Evolutionary conservation across 2,888 invertebrate genomes (phyloP).

Genomic region (Beris morrisii): DNA sequence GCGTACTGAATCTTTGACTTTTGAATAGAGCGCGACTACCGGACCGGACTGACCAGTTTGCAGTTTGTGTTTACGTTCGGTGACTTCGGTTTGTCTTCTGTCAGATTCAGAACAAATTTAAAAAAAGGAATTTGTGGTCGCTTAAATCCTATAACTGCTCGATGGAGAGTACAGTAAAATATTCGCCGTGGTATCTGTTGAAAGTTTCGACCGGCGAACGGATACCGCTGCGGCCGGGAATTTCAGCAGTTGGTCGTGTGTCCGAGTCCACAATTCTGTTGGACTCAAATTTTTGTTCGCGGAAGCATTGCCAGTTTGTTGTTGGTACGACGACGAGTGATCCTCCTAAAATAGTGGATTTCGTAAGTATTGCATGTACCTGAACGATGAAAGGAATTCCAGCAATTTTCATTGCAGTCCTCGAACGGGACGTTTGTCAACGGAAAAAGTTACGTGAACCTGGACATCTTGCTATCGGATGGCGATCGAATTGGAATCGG

Average conservation of each 20-base stretch:
- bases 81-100: no score
- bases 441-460: background rate
- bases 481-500: slow-evolving; percentile 38
- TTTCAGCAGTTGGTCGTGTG: slow-evolving; percentile 47
- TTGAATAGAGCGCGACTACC: no score
- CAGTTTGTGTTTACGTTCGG: no score
- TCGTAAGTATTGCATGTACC: slow-evolving; percentile 14
- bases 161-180: no score
- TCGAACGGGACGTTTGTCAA: slow-evolving; percentile 51
- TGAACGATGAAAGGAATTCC: no score
- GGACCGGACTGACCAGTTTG: no score
- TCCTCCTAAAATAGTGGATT: slow-evolving; percentile 9
- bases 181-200: slow-evolving; percentile 42
- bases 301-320: slow-evolving; percentile 47
- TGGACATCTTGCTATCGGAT: slow-evolving; percentile 8
- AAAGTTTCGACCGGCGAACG: slow-evolving; percentile 40
- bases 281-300: slow-evolving; percentile 45
- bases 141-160: no score
- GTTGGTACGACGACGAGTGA: slow-evolving; percentile 35
- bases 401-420: slow-evolving; percentile 42
- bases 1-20: no score
- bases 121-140: no score
- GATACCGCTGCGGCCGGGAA: slow-evolving; percentile 44
- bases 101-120: no score
- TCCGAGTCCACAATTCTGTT: slow-evolving; percentile 36